Percentiles rank a stretch among this genome's conserved stretches.
phyloP scores from a whole-genome alignment of 2,797 vertebrate genomes.

The Danionella dracula region DNA sequence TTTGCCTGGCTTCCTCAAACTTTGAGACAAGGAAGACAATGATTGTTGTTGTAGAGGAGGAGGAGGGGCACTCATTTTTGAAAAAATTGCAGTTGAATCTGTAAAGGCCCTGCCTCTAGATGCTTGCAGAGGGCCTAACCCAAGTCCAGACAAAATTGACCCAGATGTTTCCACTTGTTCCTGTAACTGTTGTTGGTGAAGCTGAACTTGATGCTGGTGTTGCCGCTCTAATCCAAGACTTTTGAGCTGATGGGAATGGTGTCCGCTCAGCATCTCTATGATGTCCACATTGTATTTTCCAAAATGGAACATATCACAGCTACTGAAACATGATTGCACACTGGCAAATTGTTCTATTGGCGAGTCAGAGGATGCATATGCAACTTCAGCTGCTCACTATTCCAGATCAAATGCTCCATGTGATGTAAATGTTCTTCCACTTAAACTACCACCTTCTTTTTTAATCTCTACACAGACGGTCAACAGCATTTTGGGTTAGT shows the following conservation, averaged over 20 bases:
- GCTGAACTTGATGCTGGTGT: slow-evolving; percentile 80
- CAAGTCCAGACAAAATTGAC: slow-evolving; percentile 79
- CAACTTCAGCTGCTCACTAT: slow-evolving; percentile 1
- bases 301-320: slow-evolving; percentile 85
- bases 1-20: slow-evolving; percentile 77
- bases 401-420: slow-evolving; percentile 43
- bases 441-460: slow-evolving; percentile 16
- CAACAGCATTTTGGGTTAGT: too few species aligned
- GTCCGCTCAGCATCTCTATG: slow-evolving; percentile 85
- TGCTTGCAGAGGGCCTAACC: slow-evolving; percentile 76
- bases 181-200: slow-evolving; percentile 78
- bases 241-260: slow-evolving; percentile 81
- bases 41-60: slow-evolving; percentile 78
- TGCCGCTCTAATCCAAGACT: slow-evolving; percentile 80
- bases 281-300: slow-evolving; percentile 85
- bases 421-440: slow-evolving; percentile 10
- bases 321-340: slow-evolving; percentile 73
- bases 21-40: slow-evolving; percentile 70
- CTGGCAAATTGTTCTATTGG: slow-evolving; percentile 67
- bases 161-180: slow-evolving; percentile 77
- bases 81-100: slow-evolving; percentile 79
- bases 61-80: slow-evolving; percentile 81
- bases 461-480: too few species aligned
- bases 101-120: slow-evolving; percentile 80
- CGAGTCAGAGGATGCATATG: slow-evolving; percentile 34